Percentiles rank a stretch among this genome's conserved stretches.
Conservation (phyloP, 2,888 invertebrate genomes). For the Tortrix viridana region DNA sequence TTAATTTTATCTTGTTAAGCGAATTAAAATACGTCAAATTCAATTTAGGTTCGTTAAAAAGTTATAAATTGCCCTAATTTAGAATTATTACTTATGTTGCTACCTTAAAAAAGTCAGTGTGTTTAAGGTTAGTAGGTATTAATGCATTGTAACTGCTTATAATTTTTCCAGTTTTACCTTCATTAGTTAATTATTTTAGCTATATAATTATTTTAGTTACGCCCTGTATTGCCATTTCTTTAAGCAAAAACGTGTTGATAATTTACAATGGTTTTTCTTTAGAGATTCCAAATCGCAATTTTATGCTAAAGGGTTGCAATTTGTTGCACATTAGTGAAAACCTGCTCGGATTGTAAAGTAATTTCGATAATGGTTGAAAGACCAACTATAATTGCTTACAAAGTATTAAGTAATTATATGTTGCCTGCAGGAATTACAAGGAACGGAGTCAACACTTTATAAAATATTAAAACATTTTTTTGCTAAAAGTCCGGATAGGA, state of each 20-base stretch:
- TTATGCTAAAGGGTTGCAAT: slow-evolving; percentile 21
- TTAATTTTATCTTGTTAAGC: too few species aligned
- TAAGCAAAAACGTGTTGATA: neutral
- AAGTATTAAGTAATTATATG: slow-evolving; percentile 20
- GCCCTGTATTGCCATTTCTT: neutral
- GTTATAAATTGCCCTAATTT: neutral
- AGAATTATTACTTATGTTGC: too few species aligned
- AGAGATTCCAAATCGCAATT: slow-evolving; percentile 1
- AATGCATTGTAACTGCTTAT: too few species aligned
- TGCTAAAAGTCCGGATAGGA: too few species aligned
- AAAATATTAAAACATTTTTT: too few species aligned
- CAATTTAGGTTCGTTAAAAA: too few species aligned
- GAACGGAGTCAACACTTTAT: neutral
- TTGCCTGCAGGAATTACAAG: slow-evolving; percentile 7
- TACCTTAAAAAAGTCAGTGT: too few species aligned
- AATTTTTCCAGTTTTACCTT: too few species aligned
- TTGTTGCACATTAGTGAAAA: slow-evolving; percentile 12
- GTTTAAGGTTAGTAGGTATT: too few species aligned
- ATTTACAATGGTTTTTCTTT: neutral
- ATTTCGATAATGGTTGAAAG: slow-evolving; percentile 14
- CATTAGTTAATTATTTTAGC: too few species aligned
- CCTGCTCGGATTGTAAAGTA: slow-evolving; percentile 5
- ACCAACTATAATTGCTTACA: slow-evolving; percentile 11
- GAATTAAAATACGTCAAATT: too few species aligned
- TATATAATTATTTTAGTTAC: too few species aligned